A percentile compares a stretch with the other conserved stretches of the same genome.
Conservation (phyloP, 2,888 invertebrate genomes). For the Drosophila mimetica region DNA sequence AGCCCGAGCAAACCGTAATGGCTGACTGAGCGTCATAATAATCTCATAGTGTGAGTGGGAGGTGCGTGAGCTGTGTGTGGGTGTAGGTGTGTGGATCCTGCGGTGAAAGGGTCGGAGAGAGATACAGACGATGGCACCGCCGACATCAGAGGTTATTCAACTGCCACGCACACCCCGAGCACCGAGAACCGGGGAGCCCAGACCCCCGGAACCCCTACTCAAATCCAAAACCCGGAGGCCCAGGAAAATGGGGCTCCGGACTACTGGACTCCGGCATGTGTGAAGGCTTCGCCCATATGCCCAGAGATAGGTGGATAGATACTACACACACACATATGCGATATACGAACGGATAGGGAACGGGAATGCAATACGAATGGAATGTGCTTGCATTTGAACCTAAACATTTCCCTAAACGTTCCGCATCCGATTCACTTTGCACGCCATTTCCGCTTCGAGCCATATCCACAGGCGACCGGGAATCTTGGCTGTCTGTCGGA, state of each 20-base stretch:
- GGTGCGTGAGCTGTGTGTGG: slow-evolving; percentile 32
- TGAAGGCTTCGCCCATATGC: slow-evolving; percentile 35
- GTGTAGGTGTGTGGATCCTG: slow-evolving; percentile 52
- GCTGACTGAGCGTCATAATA: slow-evolving; percentile 77
- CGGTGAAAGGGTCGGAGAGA: slow-evolving; percentile 31
- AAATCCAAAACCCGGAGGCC: neutral
- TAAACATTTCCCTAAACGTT: slow-evolving; percentile 73
- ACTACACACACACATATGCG: slow-evolving; percentile 10
- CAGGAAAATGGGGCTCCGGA: slow-evolving; percentile 24
- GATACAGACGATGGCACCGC: slow-evolving; percentile 43
- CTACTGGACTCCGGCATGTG: slow-evolving; percentile 31
- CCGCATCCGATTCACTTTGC: slow-evolving; percentile 76
- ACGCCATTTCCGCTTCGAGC: slow-evolving; percentile 72
- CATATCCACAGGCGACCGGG: slow-evolving; percentile 55
- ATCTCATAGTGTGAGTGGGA: slow-evolving; percentile 51
- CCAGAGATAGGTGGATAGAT: slow-evolving; percentile 42
- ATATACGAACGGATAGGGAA: slow-evolving; percentile 14
- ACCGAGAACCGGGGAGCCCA: neutral
- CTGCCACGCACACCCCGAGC: slow-evolving; percentile 52
- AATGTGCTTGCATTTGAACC: slow-evolving; percentile 70
- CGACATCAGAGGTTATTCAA: slow-evolving; percentile 70
- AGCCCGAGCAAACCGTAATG: slow-evolving; percentile 70
- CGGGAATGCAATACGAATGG: slow-evolving; percentile 53
- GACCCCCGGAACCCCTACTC: neutral
- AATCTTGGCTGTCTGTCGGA: slow-evolving; percentile 17